A percentile compares a stretch with the other conserved stretches of the same genome.
These are phyloP conservation scores for Poecile atricapillus DNA, from an alignment of 2,113 vertebrate species.

Conservation along the genomic window DNA sequence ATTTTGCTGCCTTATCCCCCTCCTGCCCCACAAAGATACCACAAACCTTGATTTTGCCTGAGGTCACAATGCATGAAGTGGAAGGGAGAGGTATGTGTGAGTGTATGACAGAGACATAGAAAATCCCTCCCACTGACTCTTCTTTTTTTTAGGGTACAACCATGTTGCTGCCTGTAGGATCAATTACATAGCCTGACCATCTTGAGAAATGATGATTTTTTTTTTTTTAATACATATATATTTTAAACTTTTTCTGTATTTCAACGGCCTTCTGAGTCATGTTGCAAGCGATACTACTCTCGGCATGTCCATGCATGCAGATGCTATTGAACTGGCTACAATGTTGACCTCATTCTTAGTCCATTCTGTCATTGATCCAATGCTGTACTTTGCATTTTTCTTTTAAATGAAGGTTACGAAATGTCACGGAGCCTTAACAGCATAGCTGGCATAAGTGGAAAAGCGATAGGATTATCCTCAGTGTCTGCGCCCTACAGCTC, in stretches of 20 bases:
- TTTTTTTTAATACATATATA: neutral
- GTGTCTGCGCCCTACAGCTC: conserved; percentile 86
- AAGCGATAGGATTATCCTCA: conserved; percentile 82
- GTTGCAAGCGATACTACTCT: conserved; percentile 71
- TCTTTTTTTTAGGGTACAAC: conserved; percentile 39
- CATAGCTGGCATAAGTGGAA: conserved; percentile 83
- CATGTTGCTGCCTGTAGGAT: conserved; percentile 34
- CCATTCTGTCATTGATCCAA: conserved; percentile 80
- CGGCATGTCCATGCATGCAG: conserved; percentile 78
- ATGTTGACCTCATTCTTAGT: conserved; percentile 80
- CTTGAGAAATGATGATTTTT: neutral
- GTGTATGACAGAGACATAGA: neutral
- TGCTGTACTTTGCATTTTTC: conserved; percentile 79
- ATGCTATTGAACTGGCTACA: conserved; percentile 70
- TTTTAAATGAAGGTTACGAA: conserved; percentile 89
- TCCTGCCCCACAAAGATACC: neutral
- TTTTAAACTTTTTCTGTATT: conserved; percentile 10
- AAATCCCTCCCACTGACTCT: conserved; percentile 6
- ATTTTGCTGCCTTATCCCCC: neutral
- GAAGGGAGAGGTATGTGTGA: neutral
- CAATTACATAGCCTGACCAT: conserved; percentile 24
- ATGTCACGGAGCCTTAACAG: conserved; percentile 88
- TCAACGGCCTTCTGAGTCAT: conserved; percentile 45
- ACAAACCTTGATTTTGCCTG: conserved; percentile 37
- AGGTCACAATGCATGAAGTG: conserved; percentile 24